These are phyloP conservation scores for Ips typographus DNA, from an alignment of 1,140 invertebrate genomes.

Conservation along the genomic window DNA sequence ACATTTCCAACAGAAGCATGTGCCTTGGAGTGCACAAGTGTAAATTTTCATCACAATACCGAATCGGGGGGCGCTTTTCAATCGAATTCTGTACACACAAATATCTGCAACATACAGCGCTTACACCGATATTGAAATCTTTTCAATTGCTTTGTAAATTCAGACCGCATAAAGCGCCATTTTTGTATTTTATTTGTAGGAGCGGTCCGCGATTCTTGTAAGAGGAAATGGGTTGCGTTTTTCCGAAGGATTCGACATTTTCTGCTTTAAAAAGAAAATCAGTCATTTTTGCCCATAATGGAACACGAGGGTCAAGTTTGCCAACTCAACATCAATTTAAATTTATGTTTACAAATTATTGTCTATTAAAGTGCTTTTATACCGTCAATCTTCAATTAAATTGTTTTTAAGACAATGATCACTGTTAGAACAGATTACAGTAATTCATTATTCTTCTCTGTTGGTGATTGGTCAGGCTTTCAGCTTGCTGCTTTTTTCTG, in stretches of 20 bases:
- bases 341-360: no score
- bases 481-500: no score
- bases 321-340: no score
- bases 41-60: slow-evolving; percentile 53
- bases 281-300: no score
- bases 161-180: slow-evolving; percentile 48
- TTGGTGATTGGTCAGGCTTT: no score
- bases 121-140: slow-evolving; percentile 52
- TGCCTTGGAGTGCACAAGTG: slow-evolving; percentile 53
- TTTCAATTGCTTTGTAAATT: slow-evolving; percentile 54
- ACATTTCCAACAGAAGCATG: slow-evolving; percentile 42
- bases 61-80: slow-evolving; percentile 46
- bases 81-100: slow-evolving; percentile 48
- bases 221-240: slow-evolving; percentile 50
- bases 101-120: slow-evolving; percentile 50
- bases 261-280: not conserved
- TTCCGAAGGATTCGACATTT: slow-evolving; percentile 48
- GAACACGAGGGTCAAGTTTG: no score
- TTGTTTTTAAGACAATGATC: no score
- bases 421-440: no score
- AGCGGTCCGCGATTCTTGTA: slow-evolving; percentile 45
- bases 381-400: no score
- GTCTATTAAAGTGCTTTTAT: no score
- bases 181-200: slow-evolving; percentile 52
- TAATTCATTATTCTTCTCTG: no score